Base-by-base conservation (phyloP, 1,140 invertebrate genomes). In the Belonocnema kinseyi region DNA sequence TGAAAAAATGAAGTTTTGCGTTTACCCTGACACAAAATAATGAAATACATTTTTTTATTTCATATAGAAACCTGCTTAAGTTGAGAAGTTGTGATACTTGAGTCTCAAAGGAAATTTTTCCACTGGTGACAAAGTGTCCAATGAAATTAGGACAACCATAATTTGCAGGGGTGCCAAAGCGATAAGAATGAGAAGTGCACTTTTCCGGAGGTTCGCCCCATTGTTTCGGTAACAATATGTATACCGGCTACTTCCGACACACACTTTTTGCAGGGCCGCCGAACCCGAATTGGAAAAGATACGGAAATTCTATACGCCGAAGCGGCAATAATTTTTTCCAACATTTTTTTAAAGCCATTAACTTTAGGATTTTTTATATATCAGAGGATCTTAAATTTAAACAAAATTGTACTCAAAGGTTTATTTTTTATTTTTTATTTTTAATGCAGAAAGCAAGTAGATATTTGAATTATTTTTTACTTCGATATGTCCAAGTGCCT, bases 121-220 rank as follows among this genome's bases (percentile, higher is more conserved):
- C 11, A 26, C 58, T 66, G 58, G 58, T 66, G 58, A 26, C 33
- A 33, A 66, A 58, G 76, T 82, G 76, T 79, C 71, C 80, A 83
- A 82, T 81, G 78, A 85, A 85, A 86, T 86, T 85, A 83, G 82
- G 84, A 73, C 79, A 85, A 86, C 85, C 82, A 85, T 84, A 85
- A 85, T 86, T 86, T 84, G 78, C 85, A 61, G 70, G 53, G 80
- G 76, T 76, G 80, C 77, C 61, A 26, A 26, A 54, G 71, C 81
- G 85, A 86, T 85, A 85, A 85, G 83, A 85, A 84, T 77, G 81
- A 80, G 70, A 73, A 86, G 85, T 85, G 81, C 83, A 84, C 84
- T 85, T 80, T 83, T 82, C 77, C 72, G 56, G 56, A 75, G 78
- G 74, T 72, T 71, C 78, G 78, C 58, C 77, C 82, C 56, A 83